A percentile compares a stretch with the other conserved stretches of the same genome.
phyloP scores from a whole-genome alignment of 1,140 invertebrate species.

The Nasonia giraulti region DNA sequence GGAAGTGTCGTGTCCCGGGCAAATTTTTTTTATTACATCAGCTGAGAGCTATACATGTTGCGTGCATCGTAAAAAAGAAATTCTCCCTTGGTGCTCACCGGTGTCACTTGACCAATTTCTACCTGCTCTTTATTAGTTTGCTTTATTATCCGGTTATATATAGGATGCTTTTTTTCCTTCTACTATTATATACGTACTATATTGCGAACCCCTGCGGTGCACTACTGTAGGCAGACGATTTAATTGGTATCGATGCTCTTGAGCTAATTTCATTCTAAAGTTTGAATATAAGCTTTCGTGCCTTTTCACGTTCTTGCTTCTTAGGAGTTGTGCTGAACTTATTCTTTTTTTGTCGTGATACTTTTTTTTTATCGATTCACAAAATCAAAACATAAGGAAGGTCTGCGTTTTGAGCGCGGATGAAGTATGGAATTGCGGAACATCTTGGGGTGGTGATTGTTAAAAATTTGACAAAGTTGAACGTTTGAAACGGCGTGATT shows the following conservation, averaged over 20 bases:
- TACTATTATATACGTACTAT: neutral
- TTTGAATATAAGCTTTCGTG: neutral
- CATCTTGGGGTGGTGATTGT: neutral
- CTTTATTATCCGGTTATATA: neutral
- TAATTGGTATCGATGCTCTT: constrained; percentile 30
- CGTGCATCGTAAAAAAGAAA: neutral
- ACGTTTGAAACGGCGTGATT: neutral
- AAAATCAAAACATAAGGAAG: neutral
- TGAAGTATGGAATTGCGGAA: neutral
- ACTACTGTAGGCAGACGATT: neutral
- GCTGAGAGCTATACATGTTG: neutral
- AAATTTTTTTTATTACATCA: constrained; percentile 7
- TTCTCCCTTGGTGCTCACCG: constrained; percentile 1
- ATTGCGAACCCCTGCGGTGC: neutral
- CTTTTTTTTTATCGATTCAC: neutral
- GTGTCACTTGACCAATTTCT: constrained; percentile 22
- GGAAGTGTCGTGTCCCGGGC: constrained; percentile 14
- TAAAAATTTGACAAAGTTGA: neutral
- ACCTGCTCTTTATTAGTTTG: neutral
- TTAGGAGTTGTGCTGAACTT: neutral
- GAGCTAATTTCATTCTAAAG: constrained; percentile 15
- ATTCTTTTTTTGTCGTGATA: neutral
- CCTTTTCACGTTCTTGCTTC: neutral
- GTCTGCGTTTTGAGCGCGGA: too few species aligned
- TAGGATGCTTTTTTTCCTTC: neutral